These are phyloP conservation scores for Gymnobelideus leadbeateri DNA, from an alignment of 2,113 vertebrate species.

Conservation along the genomic window DNA sequence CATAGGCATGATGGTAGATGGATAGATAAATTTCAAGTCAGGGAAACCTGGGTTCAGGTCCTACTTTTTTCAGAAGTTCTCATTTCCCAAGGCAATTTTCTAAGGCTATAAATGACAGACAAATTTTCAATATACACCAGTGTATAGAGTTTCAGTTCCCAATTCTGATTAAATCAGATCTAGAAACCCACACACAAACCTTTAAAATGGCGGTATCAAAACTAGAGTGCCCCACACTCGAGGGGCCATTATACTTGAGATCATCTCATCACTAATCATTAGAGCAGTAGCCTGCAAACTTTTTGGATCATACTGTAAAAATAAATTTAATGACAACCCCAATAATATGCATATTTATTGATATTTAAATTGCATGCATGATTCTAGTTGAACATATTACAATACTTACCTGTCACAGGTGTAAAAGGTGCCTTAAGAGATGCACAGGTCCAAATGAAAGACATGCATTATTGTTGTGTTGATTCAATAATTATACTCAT, in stretches of 20 bases:
- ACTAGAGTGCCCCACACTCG: background rate
- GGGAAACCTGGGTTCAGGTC: background rate
- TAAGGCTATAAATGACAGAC: background rate
- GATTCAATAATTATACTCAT: background rate
- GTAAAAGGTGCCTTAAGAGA: background rate
- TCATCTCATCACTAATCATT: background rate
- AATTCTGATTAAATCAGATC: background rate
- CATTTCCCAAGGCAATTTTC: background rate
- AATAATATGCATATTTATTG: background rate
- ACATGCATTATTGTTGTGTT: background rate
- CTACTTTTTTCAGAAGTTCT: background rate
- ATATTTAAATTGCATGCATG: background rate
- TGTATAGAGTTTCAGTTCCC: background rate
- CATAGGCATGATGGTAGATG: background rate
- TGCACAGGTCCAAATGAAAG: background rate
- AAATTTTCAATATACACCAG: background rate
- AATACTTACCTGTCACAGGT: background rate
- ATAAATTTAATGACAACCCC: background rate
- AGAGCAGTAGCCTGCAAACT: background rate
- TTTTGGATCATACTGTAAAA: background rate
- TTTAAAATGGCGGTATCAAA: background rate
- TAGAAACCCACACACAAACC: accelerated
- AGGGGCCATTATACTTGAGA: background rate
- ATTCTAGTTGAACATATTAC: background rate
- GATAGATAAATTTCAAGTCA: background rate